Percentiles rank a stretch among this genome's conserved stretches.
phyloP scores from a whole-genome alignment of 2,113 vertebrate species.

The Misgurnus anguillicaudatus region DNA sequence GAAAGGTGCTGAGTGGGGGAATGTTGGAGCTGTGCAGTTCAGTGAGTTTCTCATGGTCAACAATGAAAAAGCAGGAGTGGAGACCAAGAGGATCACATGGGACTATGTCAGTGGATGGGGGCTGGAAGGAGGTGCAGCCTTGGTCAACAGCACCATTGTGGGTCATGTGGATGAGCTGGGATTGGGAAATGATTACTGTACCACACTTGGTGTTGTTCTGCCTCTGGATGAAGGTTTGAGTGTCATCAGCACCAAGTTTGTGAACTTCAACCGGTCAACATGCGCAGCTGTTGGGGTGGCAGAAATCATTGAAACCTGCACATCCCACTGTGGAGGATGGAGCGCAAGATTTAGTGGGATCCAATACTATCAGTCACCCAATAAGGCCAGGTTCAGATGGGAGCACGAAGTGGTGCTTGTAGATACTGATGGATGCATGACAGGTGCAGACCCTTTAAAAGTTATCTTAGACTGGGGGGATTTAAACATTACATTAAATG shows the following conservation, averaged over 20 bases:
- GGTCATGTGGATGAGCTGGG: conserved; percentile 80
- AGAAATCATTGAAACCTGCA: conserved; percentile 70
- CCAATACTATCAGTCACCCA: conserved; percentile 70
- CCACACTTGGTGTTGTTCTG: conserved; percentile 69
- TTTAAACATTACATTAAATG: no score
- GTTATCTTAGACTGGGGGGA: neutral
- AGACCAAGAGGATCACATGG: conserved; percentile 76
- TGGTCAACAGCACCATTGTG: conserved; percentile 81
- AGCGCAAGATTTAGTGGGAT: conserved; percentile 70
- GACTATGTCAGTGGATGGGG: conserved; percentile 70
- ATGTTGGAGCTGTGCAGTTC: conserved; percentile 84
- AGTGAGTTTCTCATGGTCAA: conserved; percentile 78
- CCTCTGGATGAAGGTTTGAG: conserved; percentile 85
- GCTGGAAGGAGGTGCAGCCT: conserved; percentile 71
- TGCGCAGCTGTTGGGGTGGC: conserved; percentile 80
- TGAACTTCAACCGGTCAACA: conserved; percentile 77
- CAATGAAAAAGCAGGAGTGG: conserved; percentile 82
- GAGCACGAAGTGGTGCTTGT: conserved; percentile 82
- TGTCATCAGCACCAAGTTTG: conserved; percentile 75
- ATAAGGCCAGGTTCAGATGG: conserved; percentile 84
- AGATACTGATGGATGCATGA: conserved; percentile 82
- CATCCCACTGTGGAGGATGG: conserved; percentile 80
- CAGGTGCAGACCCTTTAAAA: conserved; percentile 70
- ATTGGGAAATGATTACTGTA: conserved; percentile 70
- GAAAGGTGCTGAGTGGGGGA: conserved; percentile 88